Percentiles rank a stretch among this genome's conserved stretches.
These are phyloP conservation scores for Theocolax elegans DNA, from an alignment of 1,140 invertebrate genomes.

Conservation along the genomic window DNA sequence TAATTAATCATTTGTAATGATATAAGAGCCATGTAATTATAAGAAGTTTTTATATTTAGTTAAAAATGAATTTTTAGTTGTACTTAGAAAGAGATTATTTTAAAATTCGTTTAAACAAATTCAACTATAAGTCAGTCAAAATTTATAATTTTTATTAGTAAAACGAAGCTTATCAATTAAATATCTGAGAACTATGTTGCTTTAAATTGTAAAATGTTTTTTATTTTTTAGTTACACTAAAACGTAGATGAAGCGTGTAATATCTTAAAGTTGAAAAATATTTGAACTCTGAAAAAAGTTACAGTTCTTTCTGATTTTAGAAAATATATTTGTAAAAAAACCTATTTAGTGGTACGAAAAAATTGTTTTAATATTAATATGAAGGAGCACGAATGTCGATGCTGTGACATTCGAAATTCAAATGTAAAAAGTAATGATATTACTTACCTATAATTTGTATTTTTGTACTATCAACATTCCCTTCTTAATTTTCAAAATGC, in stretches of 20 bases:
- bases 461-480: slow-evolving; percentile 30
- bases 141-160: slow-evolving; percentile 7
- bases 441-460: slow-evolving; percentile 18
- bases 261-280: slow-evolving; percentile 3
- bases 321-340: slow-evolving; percentile 21
- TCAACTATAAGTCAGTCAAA: slow-evolving; percentile 5
- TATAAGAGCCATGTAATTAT: slow-evolving; percentile 35
- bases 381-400: slow-evolving; percentile 18
- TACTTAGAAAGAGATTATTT: slow-evolving; percentile 5
- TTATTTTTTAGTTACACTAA: slow-evolving; percentile 2
- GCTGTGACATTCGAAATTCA: slow-evolving; percentile 7
- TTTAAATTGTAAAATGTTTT: slow-evolving; percentile 17
- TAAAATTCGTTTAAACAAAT: neutral
- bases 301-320: slow-evolving; percentile 2
- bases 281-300: neutral
- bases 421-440: slow-evolving; percentile 17
- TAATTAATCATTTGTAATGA: slow-evolving; percentile 31
- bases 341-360: neutral
- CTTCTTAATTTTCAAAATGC: neutral
- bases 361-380: slow-evolving; percentile 16
- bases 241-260: slow-evolving; percentile 4
- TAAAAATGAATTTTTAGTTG: slow-evolving; percentile 17
- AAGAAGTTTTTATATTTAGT: slow-evolving; percentile 26
- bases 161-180: slow-evolving; percentile 9
- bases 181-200: slow-evolving; percentile 6